Evolutionary conservation across 2,113 vertebrate genomes (phyloP), one percentile per base, ranked within the genome.

Genomic region (Semicossyphus pulcher): DNA sequence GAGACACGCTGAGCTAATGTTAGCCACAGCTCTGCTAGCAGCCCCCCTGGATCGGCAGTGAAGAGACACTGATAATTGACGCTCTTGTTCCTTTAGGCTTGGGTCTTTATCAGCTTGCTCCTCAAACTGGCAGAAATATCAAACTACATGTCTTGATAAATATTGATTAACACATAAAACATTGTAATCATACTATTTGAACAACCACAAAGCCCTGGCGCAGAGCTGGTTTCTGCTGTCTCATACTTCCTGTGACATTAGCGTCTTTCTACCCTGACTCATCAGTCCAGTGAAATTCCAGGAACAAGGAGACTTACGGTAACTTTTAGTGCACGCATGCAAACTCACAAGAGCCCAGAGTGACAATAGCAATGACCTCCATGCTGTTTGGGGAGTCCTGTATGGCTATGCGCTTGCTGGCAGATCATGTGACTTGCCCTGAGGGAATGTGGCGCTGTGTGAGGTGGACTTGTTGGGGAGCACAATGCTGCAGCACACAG

Each of bases 401-500:
- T 47, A 51, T 63, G 44, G 63, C 66, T 64, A 80, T 72, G 60
- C 52, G 66, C 62, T 66, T 75, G 34, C 49, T 5, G 75, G 65
- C 70, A 78, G 85, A 72, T 77, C 78, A 81, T 29, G 45, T 85
- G 81, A 86, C 66, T 54, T 15, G 45, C 74, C 81, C 85, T 78
- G 67, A 63, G 85, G 88, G 85, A 85, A 90, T 89, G 87, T 53
- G 75, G 69, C 32, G 59, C 61, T 60, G 78, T 80, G 82, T 70
- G 85, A 73, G 80, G 78, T 67, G 72, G 73, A 71, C 72, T 83
- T 89, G 65, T 78, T 25, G 59, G 75, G 89, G 77, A 56, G 76
- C 85, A 91, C 91, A 91, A 93, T 90, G 79, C 41, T 44, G 41
- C 10, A 14, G 83, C 58, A 70, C 52, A 80, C 60, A 70, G 88